Evolutionary conservation across 2,113 vertebrate genomes (phyloP), one percentile per base, ranked within the genome.

Genomic region (Ibidorhyncha struthersii): DNA sequence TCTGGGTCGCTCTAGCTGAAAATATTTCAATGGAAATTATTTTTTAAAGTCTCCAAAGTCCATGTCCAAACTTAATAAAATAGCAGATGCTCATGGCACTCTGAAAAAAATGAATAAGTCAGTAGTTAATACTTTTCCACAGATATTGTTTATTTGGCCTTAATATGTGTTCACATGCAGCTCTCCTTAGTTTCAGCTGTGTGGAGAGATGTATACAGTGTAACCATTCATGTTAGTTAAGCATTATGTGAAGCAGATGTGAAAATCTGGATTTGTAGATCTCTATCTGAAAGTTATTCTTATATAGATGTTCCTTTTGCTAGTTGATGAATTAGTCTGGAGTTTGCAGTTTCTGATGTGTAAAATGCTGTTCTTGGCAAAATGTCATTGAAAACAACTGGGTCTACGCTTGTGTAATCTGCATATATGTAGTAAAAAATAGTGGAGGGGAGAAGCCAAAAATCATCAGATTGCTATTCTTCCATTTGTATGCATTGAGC

Each of bases 311-410:
- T 84, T 95, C 59, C 59, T 94, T 36, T 82, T 79, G 87, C 27
- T 91, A 92, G 92, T 81, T 94, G 81, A 82, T 89, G 85, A 94
- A 80, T 83, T 58, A 59, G 38, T 52, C 76, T 82, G 82, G 80
- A 86, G 55, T 73, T 77, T 93, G 79, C 87, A 94, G 72, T 77
- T 89, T 90, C 79, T 82, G 22, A 0, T 69, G 30, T 79, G 61
- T 45, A 78, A 95, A 96, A 82, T 4, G 38, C 87, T 96, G 82
- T 1, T 81, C 80, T 78, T 89, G 77, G 91, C 16, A 4, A 92
- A 88, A 86, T 67, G 45, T 67, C 56, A 34, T 38, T 80, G 73
- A 87, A 86, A 92, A 74, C 9, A 49, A 25, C 16, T 59, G 65
- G 38, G 73, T 29, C 59, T 93, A 1, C 6, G 4, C 78, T 85